These are phyloP conservation scores for Balanococcus diminutus DNA, from an alignment of 2,888 invertebrate genomes.

Conservation along the genomic window DNA sequence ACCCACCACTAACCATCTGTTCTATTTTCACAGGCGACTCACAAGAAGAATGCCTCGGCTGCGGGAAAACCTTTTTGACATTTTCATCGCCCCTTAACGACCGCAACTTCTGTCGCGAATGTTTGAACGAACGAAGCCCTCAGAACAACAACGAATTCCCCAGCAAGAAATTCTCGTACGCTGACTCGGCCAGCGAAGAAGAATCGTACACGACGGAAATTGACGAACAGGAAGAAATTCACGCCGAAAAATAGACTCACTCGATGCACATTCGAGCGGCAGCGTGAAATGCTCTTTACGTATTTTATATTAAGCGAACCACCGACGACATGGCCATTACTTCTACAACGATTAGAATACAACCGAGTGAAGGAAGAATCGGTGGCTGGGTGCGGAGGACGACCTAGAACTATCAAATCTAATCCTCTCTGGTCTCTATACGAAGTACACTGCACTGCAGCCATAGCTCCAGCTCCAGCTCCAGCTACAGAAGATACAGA, in stretches of 20 bases:
- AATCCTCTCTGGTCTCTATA: neutral
- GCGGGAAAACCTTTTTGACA: conserved; percentile 66
- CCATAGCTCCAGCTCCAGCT: no score
- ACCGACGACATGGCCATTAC: no score
- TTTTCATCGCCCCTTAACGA: conserved; percentile 58
- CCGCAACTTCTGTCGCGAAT: conserved; percentile 52
- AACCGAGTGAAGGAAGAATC: neutral
- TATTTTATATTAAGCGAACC: no score
- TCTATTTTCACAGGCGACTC: conserved; percentile 65
- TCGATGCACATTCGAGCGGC: no score
- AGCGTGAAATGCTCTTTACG: no score
- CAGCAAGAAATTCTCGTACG: conserved; percentile 45
- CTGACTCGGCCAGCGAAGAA: conserved; percentile 50
- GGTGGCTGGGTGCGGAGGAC: neutral
- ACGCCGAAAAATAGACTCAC: conserved; percentile 34
- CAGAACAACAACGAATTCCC: neutral
- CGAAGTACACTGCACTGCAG: neutral
- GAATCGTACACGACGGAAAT: conserved; percentile 50
- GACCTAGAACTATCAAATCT: conserved; percentile 28
- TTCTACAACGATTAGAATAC: no score
- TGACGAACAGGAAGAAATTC: conserved; percentile 52
- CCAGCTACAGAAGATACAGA: no score
- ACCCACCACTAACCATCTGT: neutral
- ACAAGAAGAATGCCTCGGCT: conserved; percentile 68
- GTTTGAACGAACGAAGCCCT: conserved; percentile 30